phyloP scores from a whole-genome alignment of 2,888 invertebrate species.

The Netelia inedita region DNA sequence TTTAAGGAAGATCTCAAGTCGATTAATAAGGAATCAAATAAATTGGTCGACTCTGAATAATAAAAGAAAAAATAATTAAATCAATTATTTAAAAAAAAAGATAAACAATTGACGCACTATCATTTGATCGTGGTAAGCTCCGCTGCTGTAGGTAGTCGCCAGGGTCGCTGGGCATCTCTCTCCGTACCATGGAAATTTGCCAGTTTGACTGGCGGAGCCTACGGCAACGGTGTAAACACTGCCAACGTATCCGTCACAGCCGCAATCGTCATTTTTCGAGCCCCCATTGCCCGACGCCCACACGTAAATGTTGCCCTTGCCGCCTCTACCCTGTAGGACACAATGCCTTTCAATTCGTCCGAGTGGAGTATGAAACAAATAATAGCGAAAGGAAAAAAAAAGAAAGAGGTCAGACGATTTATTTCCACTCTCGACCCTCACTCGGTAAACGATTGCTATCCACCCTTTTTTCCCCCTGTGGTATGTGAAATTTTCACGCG shows the following conservation, averaged over 20 bases:
- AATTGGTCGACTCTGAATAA: not conserved
- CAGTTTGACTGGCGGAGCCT: conserved; percentile 93
- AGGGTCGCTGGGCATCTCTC: conserved; percentile 95
- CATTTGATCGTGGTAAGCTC: conserved; percentile 93
- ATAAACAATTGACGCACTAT: conserved; percentile 88
- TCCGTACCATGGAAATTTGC: conserved; percentile 95
- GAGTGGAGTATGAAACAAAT: not conserved
- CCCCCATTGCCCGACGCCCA: conserved; percentile 98
- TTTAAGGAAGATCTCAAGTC: too few relatives aligned
- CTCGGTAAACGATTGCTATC: not conserved
- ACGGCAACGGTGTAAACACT: conserved; percentile 95
- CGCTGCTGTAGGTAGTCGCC: conserved; percentile 96
- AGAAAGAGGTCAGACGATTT: not conserved
- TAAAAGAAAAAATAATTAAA: not conserved
- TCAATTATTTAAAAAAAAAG: not conserved
- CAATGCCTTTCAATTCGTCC: not conserved
- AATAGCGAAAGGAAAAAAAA: conserved; percentile 18
- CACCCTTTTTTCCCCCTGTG: not conserved
- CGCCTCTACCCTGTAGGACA: conserved; percentile 88
- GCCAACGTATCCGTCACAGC: conserved; percentile 95
- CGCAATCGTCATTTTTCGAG: conserved; percentile 93
- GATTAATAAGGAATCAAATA: too few relatives aligned
- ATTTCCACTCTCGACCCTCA: not conserved
- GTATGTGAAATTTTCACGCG: not conserved
- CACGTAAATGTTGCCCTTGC: conserved; percentile 94